Evolutionary conservation across 2,888 invertebrate species (phyloP), one percentile per base, ranked within the genome.

Genomic region (Drosophila anomalata): DNA sequence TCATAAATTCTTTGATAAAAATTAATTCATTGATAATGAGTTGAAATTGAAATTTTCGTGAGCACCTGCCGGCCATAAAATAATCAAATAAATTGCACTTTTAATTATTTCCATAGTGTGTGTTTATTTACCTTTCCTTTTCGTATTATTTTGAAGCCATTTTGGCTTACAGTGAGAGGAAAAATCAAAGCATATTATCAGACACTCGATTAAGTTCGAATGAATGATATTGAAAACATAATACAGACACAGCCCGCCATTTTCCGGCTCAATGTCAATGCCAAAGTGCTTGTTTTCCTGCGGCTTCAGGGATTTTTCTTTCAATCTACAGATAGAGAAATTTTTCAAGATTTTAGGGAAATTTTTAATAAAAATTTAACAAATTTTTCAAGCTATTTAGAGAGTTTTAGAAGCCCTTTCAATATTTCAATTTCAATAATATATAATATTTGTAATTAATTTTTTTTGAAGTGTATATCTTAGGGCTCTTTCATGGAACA

Each of bases 141-240:
- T 33, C 12, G 12, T 12, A 6, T 14, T 17, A 22, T 20, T 44
- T 44, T 9, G 12, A 44, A 20, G 44, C 44, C 44, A 44, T 44
- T 44, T 44, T 44, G 20, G 44, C 17, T 3, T 20, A 11, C 44
- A 42, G 2, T 11, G 2, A 2, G 14, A 7, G 11, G 3, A 9
- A 11, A 11, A 44, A 44, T 41, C 41, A 41, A 41, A 2, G 41
- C n/a, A 41, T 22, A 44, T 12, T 12, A 44, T 2, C 44, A 20
- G 5, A 22, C 17, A 17, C 12, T 41, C 41, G 14, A 29, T 29
- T 42, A 12, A 26, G 47, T 56, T 47, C 56, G 48, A 39, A 36
- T 48, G 48, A n/a, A 46, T 20, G 39, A 57, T 57, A 39, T 57
- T 47, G 36, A 36, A 24, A 47, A 33, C 33, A 17, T 22, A 29